Evolutionary conservation across 2,797 vertebrate genomes (phyloP), one percentile per base, ranked within the genome.

Genomic region (Anguilla megastoma): DNA sequence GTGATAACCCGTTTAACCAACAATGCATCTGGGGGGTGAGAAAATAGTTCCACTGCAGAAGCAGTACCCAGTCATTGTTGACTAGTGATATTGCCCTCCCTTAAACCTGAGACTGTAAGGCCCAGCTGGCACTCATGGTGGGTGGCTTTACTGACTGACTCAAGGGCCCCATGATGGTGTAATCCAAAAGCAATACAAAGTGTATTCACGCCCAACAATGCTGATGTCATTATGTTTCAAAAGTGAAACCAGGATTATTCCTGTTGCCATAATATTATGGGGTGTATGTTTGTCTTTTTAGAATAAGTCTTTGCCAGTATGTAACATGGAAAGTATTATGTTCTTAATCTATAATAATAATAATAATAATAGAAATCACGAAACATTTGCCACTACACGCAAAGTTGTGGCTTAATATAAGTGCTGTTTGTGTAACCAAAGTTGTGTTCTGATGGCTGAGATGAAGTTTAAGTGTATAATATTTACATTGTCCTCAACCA

Each of bases 401-500:
- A 58, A 58, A 58, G 54, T n/a, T 86, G 33, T 56, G 71, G 85
- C 36, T 83, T 30, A 86, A 52, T 79, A 87, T 33, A 82, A 36
- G 27, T 56, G 27, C 58, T 86, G 85, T 63, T 88, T 86, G 85
- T 41, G 21, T 41, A 14, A 21, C 45, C 66, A 27, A 63, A 86
- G 84, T 33, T 63, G 14, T 63, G 41, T 54, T 85, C 79, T 71
- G 63, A 85, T 30, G 69, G 79, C 52, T 88, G 69, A 85, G 30
- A 2, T 48, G 36, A 85, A 10, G n/a, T 41, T 84, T 74, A 58
- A n/a, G 4, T n/a, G 41, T 71, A 56, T 79, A 63, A 80, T 71
- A 86, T 83, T 82, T 82, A 58, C 85, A 80, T 88, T 30, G 9
- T 63, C 21, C 79, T 60, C 71, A 66, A 16, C 60, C 76, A 88